phyloP scores from a whole-genome alignment of 2,113 vertebrate genomes.

The Sterna hirundo region DNA sequence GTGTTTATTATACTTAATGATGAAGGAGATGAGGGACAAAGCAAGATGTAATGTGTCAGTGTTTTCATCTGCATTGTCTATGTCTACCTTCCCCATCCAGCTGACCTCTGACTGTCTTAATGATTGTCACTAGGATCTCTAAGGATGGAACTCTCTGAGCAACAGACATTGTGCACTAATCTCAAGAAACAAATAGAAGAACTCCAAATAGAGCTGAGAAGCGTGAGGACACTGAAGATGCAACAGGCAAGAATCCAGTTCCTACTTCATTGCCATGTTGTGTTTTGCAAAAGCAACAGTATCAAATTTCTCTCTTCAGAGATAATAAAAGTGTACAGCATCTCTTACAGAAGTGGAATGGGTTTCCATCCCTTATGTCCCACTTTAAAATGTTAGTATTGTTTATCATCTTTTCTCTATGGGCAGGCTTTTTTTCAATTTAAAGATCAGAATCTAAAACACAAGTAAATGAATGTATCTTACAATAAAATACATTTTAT shows the following conservation, averaged over 20 bases:
- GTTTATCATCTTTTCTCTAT: not conserved
- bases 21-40: not conserved
- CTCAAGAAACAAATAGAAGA: slow-evolving; percentile 88
- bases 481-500: not conserved
- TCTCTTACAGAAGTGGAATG: not conserved
- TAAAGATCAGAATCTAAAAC: not conserved
- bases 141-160: slow-evolving; percentile 84
- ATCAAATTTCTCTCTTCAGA: not conserved
- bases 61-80: not conserved
- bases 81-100: not conserved
- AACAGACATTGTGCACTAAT: slow-evolving; percentile 80
- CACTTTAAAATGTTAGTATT: not conserved
- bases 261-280: not conserved
- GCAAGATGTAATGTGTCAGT: not conserved
- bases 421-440: not conserved
- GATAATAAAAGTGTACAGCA: not conserved
- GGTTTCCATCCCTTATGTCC: not conserved
- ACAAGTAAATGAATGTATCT: not conserved
- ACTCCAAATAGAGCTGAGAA: slow-evolving; percentile 82
- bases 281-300: not conserved
- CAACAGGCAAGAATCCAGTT: slow-evolving; percentile 71
- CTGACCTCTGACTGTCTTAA: not conserved
- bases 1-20: not conserved
- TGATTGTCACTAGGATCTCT: slow-evolving; percentile 82
- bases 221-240: slow-evolving; percentile 79